Base-by-base conservation (phyloP, 2,797 vertebrate genomes). In the Ceyx erithaca region DNA sequence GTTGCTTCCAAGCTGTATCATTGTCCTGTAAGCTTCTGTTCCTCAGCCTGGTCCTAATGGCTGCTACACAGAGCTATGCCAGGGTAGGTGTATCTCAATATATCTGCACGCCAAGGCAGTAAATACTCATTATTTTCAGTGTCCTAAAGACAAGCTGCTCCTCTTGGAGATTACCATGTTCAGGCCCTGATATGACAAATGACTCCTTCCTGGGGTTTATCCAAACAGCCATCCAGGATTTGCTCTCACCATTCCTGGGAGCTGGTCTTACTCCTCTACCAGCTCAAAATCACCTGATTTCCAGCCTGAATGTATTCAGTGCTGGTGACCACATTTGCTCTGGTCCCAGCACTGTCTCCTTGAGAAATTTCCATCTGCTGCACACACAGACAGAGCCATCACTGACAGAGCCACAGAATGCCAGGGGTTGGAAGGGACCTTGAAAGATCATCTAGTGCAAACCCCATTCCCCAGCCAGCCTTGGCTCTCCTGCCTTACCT, bases 291-390 rank as follows among this genome's bases (percentile, higher is more conserved):
- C 17, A 54, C 14, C 41, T 46, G 30, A 75, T 7, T 75, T 76
- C 16, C 58, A 77, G 31, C 23, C 23, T 7, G 20, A 35, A 48
- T 4, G 7, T 46, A 26, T 61, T 78, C 66, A 49, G 33, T 31
- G 64, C n/a, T 70, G 7, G 30, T 52, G 69, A 82, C 15, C 28
- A 51, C 21, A 69, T 45, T 14, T 76, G 9, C 18, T 79, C 68
- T 86, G 43, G 9, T 68, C 51, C 30, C 33, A 77, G 35, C 11
- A 25, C 1, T 0, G 0, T 17, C 33, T 78, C 58, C 20, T 40
- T 23, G 19, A 85, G 10, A 79, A 55, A 21, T 6, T 81, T 21
- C 9, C 12, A 9, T 46, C 46, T 80, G n/a, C 37, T 54, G 17
- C 9, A 7, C 26, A 54, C 5, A 18, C 0, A 1, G 25, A 30